Percentiles rank a stretch among this genome's conserved stretches.
Conservation (phyloP, 2,797 vertebrate genomes). For the Pseudochirops cupreus region DNA sequence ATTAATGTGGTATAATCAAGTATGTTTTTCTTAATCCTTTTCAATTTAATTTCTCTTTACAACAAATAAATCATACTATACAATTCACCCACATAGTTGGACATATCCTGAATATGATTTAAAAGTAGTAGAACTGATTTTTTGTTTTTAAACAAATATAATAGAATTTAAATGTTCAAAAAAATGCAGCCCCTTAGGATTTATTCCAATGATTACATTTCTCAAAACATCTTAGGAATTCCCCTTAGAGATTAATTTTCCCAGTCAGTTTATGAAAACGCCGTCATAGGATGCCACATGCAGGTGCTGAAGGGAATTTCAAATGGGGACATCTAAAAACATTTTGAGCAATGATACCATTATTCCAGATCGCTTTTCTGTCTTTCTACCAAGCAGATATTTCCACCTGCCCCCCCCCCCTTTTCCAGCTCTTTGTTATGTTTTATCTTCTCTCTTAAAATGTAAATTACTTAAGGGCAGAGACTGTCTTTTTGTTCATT, state of each 20-base stretch:
- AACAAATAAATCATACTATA: neutral
- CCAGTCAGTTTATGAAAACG: slow-evolving; percentile 52
- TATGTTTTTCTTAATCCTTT: neutral
- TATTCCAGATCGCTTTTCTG: neutral
- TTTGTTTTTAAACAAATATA: neutral
- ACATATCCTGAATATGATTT: slow-evolving; percentile 1
- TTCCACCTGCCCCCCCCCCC: neutral
- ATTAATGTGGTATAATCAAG: slow-evolving; percentile 36
- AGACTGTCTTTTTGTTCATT: neutral
- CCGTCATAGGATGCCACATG: neutral
- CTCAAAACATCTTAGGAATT: slow-evolving; percentile 31
- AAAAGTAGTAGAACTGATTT: slow-evolving; percentile 18
- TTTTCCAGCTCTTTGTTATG: neutral
- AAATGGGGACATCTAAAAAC: neutral
- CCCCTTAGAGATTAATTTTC: neutral
- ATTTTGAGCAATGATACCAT: neutral
- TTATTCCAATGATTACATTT: slow-evolving; percentile 5
- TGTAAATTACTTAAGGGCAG: neutral
- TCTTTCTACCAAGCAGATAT: neutral
- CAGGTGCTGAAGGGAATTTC: neutral
- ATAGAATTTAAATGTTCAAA: slow-evolving; percentile 28
- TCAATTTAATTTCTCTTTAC: neutral
- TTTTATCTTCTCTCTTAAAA: neutral
- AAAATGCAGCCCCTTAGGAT: neutral
- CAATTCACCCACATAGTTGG: neutral